Conservation (phyloP, 2,113 vertebrate genomes). For the Tyrannus savana region DNA sequence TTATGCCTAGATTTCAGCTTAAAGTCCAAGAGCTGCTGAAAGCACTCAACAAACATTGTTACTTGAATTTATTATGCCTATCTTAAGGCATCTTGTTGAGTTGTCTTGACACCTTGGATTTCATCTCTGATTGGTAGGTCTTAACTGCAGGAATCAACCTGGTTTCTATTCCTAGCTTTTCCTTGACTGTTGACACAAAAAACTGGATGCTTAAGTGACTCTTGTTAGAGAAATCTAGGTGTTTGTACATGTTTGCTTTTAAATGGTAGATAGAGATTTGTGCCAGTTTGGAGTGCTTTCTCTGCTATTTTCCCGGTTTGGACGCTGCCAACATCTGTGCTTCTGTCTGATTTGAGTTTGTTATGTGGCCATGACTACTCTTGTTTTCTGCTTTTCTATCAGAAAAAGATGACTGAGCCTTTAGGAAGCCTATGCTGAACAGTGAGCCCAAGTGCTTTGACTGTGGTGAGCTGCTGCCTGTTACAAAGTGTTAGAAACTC, state of each 20-base stretch:
- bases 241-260: not conserved
- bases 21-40: not conserved
- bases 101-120: not conserved
- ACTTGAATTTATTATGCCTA: not conserved
- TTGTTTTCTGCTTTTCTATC: not conserved
- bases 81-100: not conserved
- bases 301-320: not conserved
- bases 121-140: not conserved
- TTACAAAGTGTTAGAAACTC: not conserved
- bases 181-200: not conserved
- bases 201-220: not conserved
- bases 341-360: not conserved
- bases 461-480: not conserved
- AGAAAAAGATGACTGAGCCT: not conserved
- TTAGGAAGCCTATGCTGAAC: not conserved
- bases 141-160: not conserved
- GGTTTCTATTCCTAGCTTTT: not conserved
- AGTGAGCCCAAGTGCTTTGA: not conserved
- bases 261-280: not conserved
- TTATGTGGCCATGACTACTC: not conserved
- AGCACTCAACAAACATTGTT: not conserved
- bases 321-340: not conserved
- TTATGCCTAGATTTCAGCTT: not conserved
- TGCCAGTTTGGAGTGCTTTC: not conserved
- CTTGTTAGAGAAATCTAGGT: not conserved